Base-by-base conservation (phyloP, 2,888 invertebrate species). In the Eumacrocentrus americanus region DNA sequence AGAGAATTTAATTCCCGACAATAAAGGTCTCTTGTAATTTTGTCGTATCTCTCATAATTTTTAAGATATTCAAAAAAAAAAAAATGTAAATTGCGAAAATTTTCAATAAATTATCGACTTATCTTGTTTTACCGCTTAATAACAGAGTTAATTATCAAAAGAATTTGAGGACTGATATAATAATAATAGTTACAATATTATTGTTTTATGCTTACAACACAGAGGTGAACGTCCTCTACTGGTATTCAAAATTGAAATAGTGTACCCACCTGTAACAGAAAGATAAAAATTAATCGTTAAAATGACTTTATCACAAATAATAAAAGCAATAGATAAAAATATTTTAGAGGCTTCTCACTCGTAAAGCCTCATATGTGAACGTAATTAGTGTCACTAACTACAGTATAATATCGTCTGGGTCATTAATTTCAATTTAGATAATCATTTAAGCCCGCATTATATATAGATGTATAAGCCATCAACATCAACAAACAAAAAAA, bases 221-320 rank as follows among this genome's bases (percentile, higher is more conserved):
- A n/a, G n/a, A n/a, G n/a, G n/a, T n/a, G n/a, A n/a, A n/a, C n/a
- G n/a, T n/a, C n/a, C 18, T 12, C 16, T 34, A 50, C 20, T 16
- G 18, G 0, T 7, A 14, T 16, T 40, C 20, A 16, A 16, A 42
- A 5, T 20, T 5, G 12, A 4, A 9, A 22, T 18, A 16, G 29
- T 46, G n/a, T 52, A 62, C 61, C 22, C 54, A 62, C 61, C 61
- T 62, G 61, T 7, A 62, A 58, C 58, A 62, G 9, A 62, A 54
- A 62, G 47, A 38, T 4, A 35, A 22, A 34, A 29, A 44, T 12
- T 1, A 23, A 29, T 29, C 12, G 9, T 11, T 16, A 52, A 14
- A 53, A 25, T 20, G 29, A 18, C 44, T 6, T 35, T 11, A 7
- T 3, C 9, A 18, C 11, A 42, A 9, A 42, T 3, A 42, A 12